phyloP scores from a whole-genome alignment of 2,797 vertebrate genomes.

The Eulemur coronatus region DNA sequence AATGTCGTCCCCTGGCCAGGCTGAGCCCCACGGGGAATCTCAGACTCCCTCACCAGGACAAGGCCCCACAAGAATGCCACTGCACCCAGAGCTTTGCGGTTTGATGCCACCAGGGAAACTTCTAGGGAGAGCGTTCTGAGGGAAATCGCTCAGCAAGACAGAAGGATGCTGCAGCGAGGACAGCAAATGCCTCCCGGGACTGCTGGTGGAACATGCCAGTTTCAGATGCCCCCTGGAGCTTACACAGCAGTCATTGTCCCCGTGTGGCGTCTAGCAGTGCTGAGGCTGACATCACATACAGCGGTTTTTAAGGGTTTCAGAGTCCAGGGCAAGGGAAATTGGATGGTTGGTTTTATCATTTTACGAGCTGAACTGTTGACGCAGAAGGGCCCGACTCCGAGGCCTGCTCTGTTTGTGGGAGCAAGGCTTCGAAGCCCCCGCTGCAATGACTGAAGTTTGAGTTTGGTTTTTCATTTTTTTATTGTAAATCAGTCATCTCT shows the following conservation, averaged over 20 bases:
- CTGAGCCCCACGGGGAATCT: constrained; percentile 55
- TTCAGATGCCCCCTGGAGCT: background rate
- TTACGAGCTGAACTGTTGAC: background rate
- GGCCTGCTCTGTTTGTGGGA: background rate
- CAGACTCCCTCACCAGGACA: constrained; percentile 31
- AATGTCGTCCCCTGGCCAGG: background rate
- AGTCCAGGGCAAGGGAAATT: background rate
- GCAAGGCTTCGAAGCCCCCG: background rate
- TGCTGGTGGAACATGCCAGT: background rate
- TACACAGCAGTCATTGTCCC: background rate
- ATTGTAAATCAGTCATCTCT: background rate
- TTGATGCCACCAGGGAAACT: constrained; percentile 43
- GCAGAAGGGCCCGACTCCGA: background rate
- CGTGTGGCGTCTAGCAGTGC: background rate
- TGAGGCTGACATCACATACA: background rate
- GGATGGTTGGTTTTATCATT: background rate
- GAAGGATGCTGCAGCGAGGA: background rate
- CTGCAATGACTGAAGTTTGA: background rate
- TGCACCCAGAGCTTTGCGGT: constrained; percentile 45
- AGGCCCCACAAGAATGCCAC: constrained; percentile 35
- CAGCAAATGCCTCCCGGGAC: background rate
- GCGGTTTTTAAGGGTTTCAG: background rate
- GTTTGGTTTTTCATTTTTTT: background rate
- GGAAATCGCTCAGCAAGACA: background rate
- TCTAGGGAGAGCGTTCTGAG: background rate